Evolutionary conservation across 2,797 vertebrate genomes (phyloP), one percentile per base, ranked within the genome.

Genomic region (Notamacropus eugenii): DNA sequence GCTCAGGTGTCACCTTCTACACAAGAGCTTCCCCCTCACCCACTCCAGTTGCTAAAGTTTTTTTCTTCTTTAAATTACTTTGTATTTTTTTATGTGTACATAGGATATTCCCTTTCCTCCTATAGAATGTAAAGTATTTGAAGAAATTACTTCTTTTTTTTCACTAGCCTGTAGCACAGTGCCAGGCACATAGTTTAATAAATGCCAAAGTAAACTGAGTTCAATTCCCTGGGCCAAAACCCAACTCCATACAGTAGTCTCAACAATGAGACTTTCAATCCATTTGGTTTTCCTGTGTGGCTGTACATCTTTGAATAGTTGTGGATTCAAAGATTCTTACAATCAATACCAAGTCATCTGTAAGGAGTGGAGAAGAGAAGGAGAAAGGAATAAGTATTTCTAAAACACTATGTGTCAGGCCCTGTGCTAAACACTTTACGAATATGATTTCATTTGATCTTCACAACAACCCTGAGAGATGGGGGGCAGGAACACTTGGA

Each of bases 111-210:
- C 54, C 1, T 28, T 34, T 59, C 5, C 40, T 28, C 57, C 10
- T 1, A 1, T 1, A 5, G 22, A 74, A 54, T 40, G 90, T 46
- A 55, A 90, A 54, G 54, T 10, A 8, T 1, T 0, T 5, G 82
- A 14, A 29, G 28, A 24, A 74, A 13, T 24, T 16, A 0, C 8
- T 29, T 3, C 90, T 3, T 12, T 31, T 52, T 52, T 52, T 3
- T 55, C 50, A 57, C 0, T 74, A 34, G 54, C 0, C 6, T 46
- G 6, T 34, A 22, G 8, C 1, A 55, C 1, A 16, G 19, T 3
- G 28, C 90, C 95, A 0, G 0, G 3, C 46, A 57, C 50, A 34
- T 4, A 27, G 1, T 27, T 27, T 27, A 87, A 87, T 4, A 46
- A 87, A 50, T 87, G 24, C 50, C 24, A 46, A 50, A 27, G 27